These are phyloP conservation scores for Phenganax subtilis DNA, from an alignment of 92 coral and sea anemone species.

Conservation along the genomic window DNA sequence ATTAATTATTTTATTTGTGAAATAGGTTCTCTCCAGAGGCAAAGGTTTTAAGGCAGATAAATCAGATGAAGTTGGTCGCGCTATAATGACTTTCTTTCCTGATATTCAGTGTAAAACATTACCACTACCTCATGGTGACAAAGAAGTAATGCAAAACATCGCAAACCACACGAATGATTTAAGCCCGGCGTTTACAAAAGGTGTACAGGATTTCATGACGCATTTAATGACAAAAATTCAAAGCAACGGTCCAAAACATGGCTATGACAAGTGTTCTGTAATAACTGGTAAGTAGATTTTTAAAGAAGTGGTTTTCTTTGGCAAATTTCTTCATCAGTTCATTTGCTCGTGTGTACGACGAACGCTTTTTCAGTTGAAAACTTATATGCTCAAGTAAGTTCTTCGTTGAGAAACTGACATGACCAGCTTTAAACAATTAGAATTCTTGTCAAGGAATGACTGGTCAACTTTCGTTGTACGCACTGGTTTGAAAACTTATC, in stretches of 20 bases:
- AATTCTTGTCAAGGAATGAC: too few relatives aligned
- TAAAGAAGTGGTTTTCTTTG: not conserved
- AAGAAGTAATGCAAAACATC: conserved; percentile 30
- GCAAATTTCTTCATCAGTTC: too few relatives aligned
- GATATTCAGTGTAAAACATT: conserved; percentile 37
- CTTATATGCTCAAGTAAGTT: too few relatives aligned
- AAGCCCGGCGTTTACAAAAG: conserved; percentile 28
- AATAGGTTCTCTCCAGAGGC: conserved; percentile 26
- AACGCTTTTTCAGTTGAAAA: too few relatives aligned
- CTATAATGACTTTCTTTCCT: conserved; percentile 35
- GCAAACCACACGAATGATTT: conserved; percentile 25
- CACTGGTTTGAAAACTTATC: too few relatives aligned
- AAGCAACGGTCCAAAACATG: conserved; percentile 34
- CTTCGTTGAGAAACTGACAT: too few relatives aligned
- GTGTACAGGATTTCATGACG: conserved; percentile 24
- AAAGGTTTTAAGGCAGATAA: conserved; percentile 24
- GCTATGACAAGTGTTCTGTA: conserved; percentile 34
- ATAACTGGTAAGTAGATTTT: conserved; percentile 20
- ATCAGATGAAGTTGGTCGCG: conserved; percentile 36
- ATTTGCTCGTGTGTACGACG: too few relatives aligned
- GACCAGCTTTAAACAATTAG: too few relatives aligned
- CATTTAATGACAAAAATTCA: conserved; percentile 17
- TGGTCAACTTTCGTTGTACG: too few relatives aligned
- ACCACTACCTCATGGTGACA: conserved; percentile 30
- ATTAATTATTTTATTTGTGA: not conserved